phyloP scores from a whole-genome alignment of 2,888 invertebrate genomes.

The Eristalis intricaria region DNA sequence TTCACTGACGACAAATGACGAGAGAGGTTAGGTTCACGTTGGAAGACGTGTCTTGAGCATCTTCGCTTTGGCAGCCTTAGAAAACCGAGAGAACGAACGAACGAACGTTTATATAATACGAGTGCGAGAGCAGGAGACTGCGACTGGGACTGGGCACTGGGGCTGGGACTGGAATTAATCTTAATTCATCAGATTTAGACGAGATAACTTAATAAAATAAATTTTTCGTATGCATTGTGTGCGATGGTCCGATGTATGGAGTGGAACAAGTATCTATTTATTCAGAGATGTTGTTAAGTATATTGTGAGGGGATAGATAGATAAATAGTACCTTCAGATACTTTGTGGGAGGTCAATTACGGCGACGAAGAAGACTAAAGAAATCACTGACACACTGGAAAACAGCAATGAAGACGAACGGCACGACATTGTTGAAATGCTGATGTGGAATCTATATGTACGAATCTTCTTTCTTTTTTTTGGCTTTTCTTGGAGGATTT shows the following conservation, averaged over 20 bases:
- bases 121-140: background rate
- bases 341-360: conserved; percentile 54
- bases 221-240: conserved; percentile 12
- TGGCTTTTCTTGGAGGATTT: background rate
- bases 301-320: conserved; percentile 5
- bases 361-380: conserved; percentile 16
- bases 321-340: conserved; percentile 53
- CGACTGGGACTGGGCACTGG: background rate
- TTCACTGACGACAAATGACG: conserved; percentile 4
- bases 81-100: background rate
- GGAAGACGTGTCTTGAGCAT: background rate
- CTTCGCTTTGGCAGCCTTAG: background rate
- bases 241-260: background rate
- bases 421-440: background rate
- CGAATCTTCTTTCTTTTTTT: background rate
- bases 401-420: background rate
- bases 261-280: conserved; percentile 3
- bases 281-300: conserved; percentile 13
- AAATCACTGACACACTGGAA: conserved; percentile 17
- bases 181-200: conserved; percentile 52
- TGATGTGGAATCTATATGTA: conserved; percentile 17
- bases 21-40: background rate
- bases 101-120: conserved; percentile 50
- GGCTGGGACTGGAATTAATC: conserved; percentile 39
- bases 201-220: conserved; percentile 59